A percentile compares a stretch with the other conserved stretches of the same genome.
phyloP scores from a whole-genome alignment of 2,797 vertebrate species.

The Percopsis omiscomaycus region DNA sequence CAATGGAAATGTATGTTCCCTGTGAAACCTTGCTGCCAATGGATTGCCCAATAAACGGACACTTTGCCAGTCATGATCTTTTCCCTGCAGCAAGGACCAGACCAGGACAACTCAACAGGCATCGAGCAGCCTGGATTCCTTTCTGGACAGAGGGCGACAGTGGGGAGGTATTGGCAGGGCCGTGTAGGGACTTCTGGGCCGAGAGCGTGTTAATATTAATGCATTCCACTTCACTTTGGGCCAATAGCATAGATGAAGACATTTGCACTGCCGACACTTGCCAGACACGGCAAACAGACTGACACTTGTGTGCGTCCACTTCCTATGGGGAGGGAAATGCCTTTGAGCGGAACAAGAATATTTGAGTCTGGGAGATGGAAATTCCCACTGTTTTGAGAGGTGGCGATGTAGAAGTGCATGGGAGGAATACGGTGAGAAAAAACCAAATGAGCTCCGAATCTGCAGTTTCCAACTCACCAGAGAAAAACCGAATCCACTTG shows the following conservation, averaged over 20 bases:
- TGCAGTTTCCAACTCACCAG: slow-evolving; percentile 59
- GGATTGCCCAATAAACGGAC: slow-evolving; percentile 36
- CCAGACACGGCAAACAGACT: slow-evolving; percentile 26
- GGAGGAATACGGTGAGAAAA: neutral
- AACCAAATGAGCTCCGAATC: slow-evolving; percentile 12
- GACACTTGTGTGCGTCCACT: slow-evolving; percentile 37
- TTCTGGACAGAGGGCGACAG: neutral
- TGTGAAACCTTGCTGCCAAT: slow-evolving; percentile 41
- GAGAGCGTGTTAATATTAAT: slow-evolving; percentile 41
- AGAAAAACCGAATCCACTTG: slow-evolving; percentile 36
- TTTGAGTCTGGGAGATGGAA: slow-evolving; percentile 48
- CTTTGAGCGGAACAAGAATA: slow-evolving; percentile 48
- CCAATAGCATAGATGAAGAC: slow-evolving; percentile 48
- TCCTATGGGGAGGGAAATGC: slow-evolving; percentile 41
- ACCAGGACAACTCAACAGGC: slow-evolving; percentile 23
- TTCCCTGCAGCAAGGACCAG: slow-evolving; percentile 18
- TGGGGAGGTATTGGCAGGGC: neutral
- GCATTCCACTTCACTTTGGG: slow-evolving; percentile 31
- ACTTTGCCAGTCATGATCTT: slow-evolving; percentile 50
- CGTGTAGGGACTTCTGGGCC: slow-evolving; percentile 19
- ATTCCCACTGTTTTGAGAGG: slow-evolving; percentile 56
- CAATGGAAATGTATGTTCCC: neutral
- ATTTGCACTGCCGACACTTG: slow-evolving; percentile 46
- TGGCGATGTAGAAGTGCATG: slow-evolving; percentile 22
- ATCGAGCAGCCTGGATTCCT: slow-evolving; percentile 4